Evolutionary conservation across 1,140 invertebrate genomes (phyloP), one percentile per base, ranked within the genome.

Genomic region (Capitella teleta): DNA sequence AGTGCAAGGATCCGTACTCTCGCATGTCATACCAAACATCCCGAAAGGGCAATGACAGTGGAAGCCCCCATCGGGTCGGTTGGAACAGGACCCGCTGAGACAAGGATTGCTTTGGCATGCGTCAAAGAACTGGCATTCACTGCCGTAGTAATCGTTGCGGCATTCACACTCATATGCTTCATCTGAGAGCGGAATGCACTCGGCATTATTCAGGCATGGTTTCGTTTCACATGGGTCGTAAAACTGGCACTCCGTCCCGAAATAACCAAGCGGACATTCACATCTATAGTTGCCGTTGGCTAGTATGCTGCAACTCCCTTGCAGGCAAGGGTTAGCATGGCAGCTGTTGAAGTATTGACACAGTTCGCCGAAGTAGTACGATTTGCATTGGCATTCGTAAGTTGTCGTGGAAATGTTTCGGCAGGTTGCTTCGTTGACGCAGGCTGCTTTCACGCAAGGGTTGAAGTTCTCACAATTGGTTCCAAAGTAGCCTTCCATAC

Each of bases 291-390:
- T 30, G 32, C 89, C 88, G 1, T 36, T 45, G 5, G 6, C 16
- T 5, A 73, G 93, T 92, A 18, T 30, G n/a, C 32, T 52, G 54
- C 37, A 44, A 6, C 49, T 55, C 14, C 51, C 46, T 34, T 58
- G 48, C 25, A 25, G 28, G 40, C 58, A 60, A 19, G 56, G 53
- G 1, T 38, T 36, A 14, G 19, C 45, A 10, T 10, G 10, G 26
- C 54, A 56, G 1, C 58, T 60, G 51, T 75, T 61, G 37, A 59
- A 59, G 40, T 57, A 53, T n/a, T 68, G 57, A 53, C 73, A 75
- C 19, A 53, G 51, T 0, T 55, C 36, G 5, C 73, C 71, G 49
- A 66, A 63, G 54, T 59, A 72, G 3, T 59, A 45, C 14, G 36
- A 45, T 3, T 49, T 46, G 47, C 73, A 75, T 1, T 38, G 28